phyloP scores from a whole-genome alignment of 2,888 invertebrate species.

The Orgyia antiqua region DNA sequence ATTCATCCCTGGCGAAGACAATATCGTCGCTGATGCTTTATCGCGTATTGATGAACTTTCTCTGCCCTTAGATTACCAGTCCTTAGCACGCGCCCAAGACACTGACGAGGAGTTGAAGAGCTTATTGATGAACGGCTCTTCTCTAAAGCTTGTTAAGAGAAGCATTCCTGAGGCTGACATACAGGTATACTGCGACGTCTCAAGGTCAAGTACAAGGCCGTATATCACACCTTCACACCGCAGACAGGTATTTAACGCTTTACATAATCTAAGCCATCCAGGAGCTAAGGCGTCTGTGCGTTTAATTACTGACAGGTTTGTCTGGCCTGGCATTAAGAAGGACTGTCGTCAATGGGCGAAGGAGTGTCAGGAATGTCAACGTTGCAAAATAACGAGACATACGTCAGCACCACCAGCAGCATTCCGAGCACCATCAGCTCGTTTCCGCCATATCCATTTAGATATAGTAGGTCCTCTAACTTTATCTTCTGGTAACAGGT shows the following conservation, averaged over 20 bases:
- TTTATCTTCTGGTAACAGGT: conserved; percentile 4
- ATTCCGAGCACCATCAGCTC: not conserved
- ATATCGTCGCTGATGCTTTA: not conserved
- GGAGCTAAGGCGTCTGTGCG: not conserved
- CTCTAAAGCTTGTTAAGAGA: not conserved
- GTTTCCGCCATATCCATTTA: conserved; percentile 8
- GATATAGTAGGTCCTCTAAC: conserved; percentile 15
- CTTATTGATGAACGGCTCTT: not conserved
- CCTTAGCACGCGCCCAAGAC: not conserved
- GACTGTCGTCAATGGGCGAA: not conserved
- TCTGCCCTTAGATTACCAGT: not conserved
- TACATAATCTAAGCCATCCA: not conserved
- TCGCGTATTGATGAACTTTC: not conserved
- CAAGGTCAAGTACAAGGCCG: not conserved
- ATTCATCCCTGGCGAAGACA: no score
- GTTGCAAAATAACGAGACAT: not conserved
- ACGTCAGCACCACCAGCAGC: not conserved
- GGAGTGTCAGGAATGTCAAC: not conserved
- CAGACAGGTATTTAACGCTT: not conserved
- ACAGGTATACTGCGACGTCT: not conserved
- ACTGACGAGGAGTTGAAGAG: not conserved
- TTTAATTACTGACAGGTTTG: not conserved
- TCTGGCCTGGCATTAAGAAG: not conserved
- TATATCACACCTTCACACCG: not conserved
- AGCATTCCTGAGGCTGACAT: not conserved